These are phyloP conservation scores for Falco columbarius DNA, from an alignment of 2,797 vertebrate species.

Conservation along the genomic window DNA sequence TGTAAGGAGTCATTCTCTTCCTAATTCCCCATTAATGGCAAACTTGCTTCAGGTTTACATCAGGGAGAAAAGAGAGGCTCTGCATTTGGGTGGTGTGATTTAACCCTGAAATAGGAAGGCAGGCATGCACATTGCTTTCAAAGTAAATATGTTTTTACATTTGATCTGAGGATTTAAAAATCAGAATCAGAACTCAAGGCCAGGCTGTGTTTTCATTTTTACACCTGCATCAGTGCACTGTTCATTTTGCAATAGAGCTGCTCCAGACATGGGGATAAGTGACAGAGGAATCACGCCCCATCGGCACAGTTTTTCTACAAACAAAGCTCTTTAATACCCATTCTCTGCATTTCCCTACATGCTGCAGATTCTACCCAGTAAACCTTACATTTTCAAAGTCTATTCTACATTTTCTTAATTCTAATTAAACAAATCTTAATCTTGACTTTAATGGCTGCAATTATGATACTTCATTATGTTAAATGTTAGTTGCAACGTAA, in stretches of 20 bases:
- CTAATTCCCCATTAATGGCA: background rate
- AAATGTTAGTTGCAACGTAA: slow-evolving; percentile 87
- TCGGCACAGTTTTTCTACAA: slow-evolving; percentile 21
- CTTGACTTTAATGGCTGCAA: slow-evolving; percentile 84
- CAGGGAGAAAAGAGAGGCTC: background rate
- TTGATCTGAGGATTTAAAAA: background rate
- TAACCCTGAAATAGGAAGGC: background rate
- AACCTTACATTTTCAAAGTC: slow-evolving; percentile 69
- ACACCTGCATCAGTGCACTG: background rate
- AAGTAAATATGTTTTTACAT: background rate
- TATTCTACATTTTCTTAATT: slow-evolving; percentile 85
- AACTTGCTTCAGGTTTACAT: background rate
- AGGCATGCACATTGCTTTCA: background rate
- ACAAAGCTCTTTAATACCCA: slow-evolving; percentile 48
- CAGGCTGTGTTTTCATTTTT: background rate
- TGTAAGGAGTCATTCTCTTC: background rate
- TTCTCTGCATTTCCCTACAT: slow-evolving; percentile 19
- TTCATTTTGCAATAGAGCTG: background rate
- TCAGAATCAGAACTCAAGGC: background rate
- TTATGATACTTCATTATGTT: slow-evolving; percentile 87
- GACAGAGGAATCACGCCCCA: background rate
- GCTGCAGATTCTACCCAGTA: slow-evolving; percentile 47
- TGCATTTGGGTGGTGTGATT: background rate
- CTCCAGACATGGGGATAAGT: background rate
- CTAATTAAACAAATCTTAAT: slow-evolving; percentile 89